Percentiles rank a stretch among this genome's conserved stretches.
Evolutionary conservation across 2,888 invertebrate species (phyloP).

Genomic region (Spilarctia lutea): DNA sequence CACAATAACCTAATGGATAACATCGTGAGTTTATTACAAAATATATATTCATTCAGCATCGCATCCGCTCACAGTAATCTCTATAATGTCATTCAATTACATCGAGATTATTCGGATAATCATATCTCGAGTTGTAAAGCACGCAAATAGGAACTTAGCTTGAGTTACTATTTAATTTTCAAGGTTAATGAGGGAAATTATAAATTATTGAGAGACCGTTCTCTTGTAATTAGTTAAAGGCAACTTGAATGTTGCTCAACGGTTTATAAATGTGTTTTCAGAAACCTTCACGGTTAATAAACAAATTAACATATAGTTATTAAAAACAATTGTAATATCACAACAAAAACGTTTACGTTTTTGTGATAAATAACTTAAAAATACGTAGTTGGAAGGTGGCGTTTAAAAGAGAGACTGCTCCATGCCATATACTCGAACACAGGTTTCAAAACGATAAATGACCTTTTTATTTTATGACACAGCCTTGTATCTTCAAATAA

Average conservation of each 20-base stretch:
- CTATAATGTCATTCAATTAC: slow-evolving; percentile 2
- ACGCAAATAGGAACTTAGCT: not conserved
- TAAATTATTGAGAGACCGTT: not conserved
- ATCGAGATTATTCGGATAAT: not conserved
- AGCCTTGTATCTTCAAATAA: not conserved
- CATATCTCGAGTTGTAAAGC: not conserved
- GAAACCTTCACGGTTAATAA: not conserved
- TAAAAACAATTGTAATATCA: not conserved
- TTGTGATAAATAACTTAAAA: not conserved
- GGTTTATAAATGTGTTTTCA: not conserved
- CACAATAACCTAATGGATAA: not conserved
- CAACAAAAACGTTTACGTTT: not conserved
- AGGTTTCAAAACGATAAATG: not conserved
- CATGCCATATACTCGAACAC: not conserved
- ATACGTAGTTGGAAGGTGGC: not conserved
- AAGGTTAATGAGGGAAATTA: not conserved
- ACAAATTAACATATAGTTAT: not conserved
- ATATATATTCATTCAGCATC: not conserved
- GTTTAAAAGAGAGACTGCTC: not conserved
- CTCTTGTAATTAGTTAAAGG: not conserved
- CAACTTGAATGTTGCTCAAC: not conserved
- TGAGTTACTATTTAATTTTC: not conserved
- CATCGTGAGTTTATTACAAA: not conserved
- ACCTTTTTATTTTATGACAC: not conserved
- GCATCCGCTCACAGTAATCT: not conserved